Conservation (phyloP, 2,888 invertebrate genomes). For the Hanleya hanleyi region DNA sequence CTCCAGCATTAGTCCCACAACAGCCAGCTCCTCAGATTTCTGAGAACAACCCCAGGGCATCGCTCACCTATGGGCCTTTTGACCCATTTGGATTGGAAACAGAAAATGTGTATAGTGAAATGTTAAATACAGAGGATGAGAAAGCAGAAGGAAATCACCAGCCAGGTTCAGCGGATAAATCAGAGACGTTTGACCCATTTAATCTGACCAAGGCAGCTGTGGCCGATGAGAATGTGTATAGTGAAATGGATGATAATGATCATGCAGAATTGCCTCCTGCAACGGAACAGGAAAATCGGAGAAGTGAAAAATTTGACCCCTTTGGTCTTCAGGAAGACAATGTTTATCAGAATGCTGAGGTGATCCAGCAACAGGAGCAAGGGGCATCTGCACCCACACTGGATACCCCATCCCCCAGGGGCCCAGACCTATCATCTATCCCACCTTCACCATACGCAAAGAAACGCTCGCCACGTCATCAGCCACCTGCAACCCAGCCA, state of each 20-base stretch:
- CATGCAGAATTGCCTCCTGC: not conserved
- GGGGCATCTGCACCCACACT: not conserved
- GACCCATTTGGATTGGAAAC: slow-evolving; percentile 3
- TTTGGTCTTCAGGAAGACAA: not conserved
- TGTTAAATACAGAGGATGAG: not conserved
- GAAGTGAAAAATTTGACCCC: too few relatives aligned
- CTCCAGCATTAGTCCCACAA: not conserved
- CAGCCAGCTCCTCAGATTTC: not conserved
- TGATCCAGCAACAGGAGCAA: not conserved
- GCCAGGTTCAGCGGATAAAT: not conserved
- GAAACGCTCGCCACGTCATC: too few relatives aligned
- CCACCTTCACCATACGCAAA: not conserved
- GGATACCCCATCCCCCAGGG: not conserved
- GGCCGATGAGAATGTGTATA: not conserved
- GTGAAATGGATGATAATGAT: not conserved
- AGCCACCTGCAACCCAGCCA: too few relatives aligned
- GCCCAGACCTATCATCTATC: not conserved
- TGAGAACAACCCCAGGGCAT: not conserved
- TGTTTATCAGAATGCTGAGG: slow-evolving; percentile 3
- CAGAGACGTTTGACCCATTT: not conserved
- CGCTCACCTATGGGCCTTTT: not conserved
- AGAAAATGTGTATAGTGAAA: not conserved
- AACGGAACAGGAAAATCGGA: not conserved
- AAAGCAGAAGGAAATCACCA: not conserved
- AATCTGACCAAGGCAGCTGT: too few relatives aligned